Conservation (phyloP, 2,797 vertebrate genomes). For the Glyptemys insculpta region DNA sequence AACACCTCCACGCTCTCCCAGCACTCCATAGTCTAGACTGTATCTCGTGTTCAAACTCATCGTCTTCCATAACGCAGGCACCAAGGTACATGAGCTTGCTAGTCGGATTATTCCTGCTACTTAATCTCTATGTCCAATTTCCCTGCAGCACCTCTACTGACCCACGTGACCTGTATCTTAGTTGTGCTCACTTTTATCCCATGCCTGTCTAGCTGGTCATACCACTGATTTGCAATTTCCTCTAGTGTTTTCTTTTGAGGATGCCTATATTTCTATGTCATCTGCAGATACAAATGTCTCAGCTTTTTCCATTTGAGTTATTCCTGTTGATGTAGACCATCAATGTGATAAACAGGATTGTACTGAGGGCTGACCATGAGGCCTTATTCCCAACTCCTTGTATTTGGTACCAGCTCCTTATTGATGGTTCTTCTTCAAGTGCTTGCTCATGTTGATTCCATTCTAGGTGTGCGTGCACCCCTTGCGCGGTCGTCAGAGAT, state of each 20-base stretch:
- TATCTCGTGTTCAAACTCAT: neutral
- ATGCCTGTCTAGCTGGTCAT: neutral
- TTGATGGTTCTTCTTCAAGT: neutral
- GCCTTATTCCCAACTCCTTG: neutral
- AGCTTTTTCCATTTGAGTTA: neutral
- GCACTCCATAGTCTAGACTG: neutral
- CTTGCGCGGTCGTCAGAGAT: too few relatives aligned
- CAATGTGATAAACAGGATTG: neutral
- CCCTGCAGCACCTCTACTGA: neutral
- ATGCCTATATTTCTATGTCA: neutral
- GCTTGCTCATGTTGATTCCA: too few relatives aligned
- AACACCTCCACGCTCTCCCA: neutral
- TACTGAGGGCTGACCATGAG: neutral
- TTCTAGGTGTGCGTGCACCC: too few relatives aligned
- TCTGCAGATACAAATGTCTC: neutral
- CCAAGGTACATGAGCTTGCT: neutral
- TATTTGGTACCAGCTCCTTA: neutral
- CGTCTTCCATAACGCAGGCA: neutral
- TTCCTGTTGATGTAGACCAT: neutral
- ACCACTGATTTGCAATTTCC: neutral
- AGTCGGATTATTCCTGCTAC: neutral
- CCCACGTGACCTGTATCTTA: neutral
- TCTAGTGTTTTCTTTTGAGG: neutral
- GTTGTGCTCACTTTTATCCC: neutral
- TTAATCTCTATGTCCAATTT: neutral